Evolutionary conservation across 2,888 invertebrate genomes (phyloP).

Genomic region (Agrenia bidenticulata): DNA sequence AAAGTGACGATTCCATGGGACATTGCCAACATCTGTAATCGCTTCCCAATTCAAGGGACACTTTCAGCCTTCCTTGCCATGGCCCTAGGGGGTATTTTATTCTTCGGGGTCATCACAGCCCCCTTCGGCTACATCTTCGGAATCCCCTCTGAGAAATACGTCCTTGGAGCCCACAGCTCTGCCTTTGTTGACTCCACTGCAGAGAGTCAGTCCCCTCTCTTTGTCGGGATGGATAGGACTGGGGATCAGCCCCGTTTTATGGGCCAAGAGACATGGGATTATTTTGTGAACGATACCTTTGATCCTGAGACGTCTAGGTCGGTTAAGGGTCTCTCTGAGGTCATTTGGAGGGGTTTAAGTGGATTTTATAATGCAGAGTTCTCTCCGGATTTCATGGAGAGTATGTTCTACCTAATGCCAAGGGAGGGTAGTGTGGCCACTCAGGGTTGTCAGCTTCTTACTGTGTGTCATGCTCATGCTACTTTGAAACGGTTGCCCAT

Average conservation of each 20-base stretch:
- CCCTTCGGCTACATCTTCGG: constrained; percentile 53
- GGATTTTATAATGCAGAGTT: too few relatives aligned
- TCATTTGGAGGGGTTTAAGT: too few relatives aligned
- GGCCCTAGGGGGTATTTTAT: constrained; percentile 36
- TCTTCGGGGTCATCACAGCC: constrained; percentile 51
- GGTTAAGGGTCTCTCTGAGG: too few relatives aligned
- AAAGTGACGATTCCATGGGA: constrained; percentile 48
- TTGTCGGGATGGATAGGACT: too few relatives aligned
- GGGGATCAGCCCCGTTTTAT: too few relatives aligned
- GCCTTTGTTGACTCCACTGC: too few relatives aligned
- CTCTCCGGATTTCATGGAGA: constrained; percentile 16
- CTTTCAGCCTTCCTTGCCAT: constrained; percentile 32
- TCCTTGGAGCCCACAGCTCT: constrained; percentile 34
- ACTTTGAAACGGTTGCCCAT: constrained; percentile 25
- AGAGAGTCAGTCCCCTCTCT: too few relatives aligned
- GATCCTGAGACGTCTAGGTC: too few relatives aligned
- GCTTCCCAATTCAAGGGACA: constrained; percentile 37
- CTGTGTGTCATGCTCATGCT: constrained; percentile 40
- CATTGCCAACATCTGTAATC: constrained; percentile 48
- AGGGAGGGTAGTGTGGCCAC: constrained; percentile 16
- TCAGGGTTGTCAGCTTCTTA: constrained; percentile 29
- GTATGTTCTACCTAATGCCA: constrained; percentile 32
- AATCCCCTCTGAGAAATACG: constrained; percentile 50
- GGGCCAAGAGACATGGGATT: too few relatives aligned
- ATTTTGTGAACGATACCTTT: too few relatives aligned